Conservation (phyloP, 2,888 invertebrate species). For the Diarsia mendica region DNA sequence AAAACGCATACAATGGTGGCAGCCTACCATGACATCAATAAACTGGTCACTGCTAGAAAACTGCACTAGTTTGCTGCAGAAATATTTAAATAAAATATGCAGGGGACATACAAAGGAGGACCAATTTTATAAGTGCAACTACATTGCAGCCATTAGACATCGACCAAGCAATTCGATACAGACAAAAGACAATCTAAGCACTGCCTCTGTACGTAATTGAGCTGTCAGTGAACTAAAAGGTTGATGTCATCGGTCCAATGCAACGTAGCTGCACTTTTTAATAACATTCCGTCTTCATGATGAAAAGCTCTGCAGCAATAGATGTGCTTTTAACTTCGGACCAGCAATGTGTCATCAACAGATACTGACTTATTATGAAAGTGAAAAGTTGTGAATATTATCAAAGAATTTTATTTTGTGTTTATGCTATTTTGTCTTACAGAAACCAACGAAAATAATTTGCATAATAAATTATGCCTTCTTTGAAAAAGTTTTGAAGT, state of each 20-base stretch:
- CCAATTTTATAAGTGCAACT: neutral
- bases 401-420: neutral
- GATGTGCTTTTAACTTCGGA: neutral
- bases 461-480: neutral
- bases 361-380: slow-evolving; percentile 2
- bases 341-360: neutral
- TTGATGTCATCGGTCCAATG: neutral
- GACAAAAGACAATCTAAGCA: neutral
- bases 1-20: slow-evolving; percentile 95
- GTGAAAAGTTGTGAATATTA: slow-evolving; percentile 1
- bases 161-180: neutral
- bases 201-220: neutral
- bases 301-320: neutral
- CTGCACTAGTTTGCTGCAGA: slow-evolving; percentile 69
- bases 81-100: neutral
- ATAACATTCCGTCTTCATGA: neutral
- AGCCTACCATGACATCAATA: slow-evolving; percentile 96
- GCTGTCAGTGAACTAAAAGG: neutral
- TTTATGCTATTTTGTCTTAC: neutral
- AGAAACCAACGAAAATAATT: neutral
- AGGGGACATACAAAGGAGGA: neutral
- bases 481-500: neutral
- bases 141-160: neutral
- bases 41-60: slow-evolving; percentile 95
- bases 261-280: neutral